Percentiles rank a stretch among this genome's conserved stretches.
These are phyloP conservation scores for Sarcophaga caerulescens DNA, from an alignment of 2,888 invertebrate genomes.

Conservation along the genomic window DNA sequence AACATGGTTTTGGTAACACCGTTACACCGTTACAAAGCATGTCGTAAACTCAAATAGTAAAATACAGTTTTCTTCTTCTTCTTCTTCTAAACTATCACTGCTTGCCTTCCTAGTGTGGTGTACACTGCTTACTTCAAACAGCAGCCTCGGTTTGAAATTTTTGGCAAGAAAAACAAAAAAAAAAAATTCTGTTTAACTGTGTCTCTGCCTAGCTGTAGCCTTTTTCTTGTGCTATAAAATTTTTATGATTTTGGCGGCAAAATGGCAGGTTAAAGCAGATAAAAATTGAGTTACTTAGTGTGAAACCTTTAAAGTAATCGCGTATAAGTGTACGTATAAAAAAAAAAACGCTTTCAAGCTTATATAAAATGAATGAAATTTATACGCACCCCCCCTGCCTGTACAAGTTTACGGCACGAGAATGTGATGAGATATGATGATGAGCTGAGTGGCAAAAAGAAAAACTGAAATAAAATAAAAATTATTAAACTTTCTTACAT, in stretches of 20 bases:
- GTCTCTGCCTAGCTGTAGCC: neutral
- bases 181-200: neutral
- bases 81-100: too few species aligned
- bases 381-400: neutral
- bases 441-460: too few species aligned
- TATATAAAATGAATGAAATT: slow-evolving; percentile 28
- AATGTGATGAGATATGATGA: too few species aligned
- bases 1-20: neutral
- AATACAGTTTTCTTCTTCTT: too few species aligned
- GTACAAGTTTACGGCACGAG: too few species aligned
- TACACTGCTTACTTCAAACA: too few species aligned
- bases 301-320: slow-evolving; percentile 48
- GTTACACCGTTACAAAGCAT: too few species aligned
- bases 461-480: too few species aligned
- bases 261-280: neutral
- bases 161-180: neutral
- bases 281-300: slow-evolving; percentile 45
- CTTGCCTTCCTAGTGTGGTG: too few species aligned
- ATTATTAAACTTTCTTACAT: too few species aligned
- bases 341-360: slow-evolving; percentile 20
- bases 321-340: neutral
- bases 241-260: neutral
- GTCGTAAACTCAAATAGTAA: too few species aligned
- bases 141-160: too few species aligned
- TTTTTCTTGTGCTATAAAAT: neutral